phyloP scores from a whole-genome alignment of 1,140 invertebrate genomes.

The Diorhabda elongata region DNA sequence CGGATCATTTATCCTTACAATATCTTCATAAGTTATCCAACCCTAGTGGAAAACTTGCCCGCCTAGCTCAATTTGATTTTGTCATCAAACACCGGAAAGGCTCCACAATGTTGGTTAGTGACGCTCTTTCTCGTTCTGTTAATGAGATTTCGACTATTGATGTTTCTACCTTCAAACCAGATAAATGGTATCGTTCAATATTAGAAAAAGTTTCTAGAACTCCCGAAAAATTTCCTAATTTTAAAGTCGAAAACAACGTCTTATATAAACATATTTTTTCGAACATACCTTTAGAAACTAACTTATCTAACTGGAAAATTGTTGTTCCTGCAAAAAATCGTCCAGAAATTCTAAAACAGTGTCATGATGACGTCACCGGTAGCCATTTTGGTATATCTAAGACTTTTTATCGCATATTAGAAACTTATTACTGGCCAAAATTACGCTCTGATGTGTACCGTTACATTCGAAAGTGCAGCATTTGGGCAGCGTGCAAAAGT shows the following conservation, averaged over 20 bases:
- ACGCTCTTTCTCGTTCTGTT: slow-evolving; percentile 17
- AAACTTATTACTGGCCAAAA: slow-evolving; percentile 16
- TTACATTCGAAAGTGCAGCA: slow-evolving; percentile 1
- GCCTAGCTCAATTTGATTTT: slow-evolving; percentile 41
- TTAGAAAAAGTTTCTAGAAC: slow-evolving; percentile 6
- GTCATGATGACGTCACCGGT: slow-evolving; percentile 14
- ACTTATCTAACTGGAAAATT: slow-evolving; percentile 19
- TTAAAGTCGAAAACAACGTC: slow-evolving; percentile 6
- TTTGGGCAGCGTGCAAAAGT: slow-evolving; percentile 9
- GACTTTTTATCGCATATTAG: slow-evolving; percentile 11
- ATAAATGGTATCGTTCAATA: slow-evolving; percentile 17
- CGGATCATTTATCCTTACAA: slow-evolving; percentile 48
- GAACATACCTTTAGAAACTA: neutral
- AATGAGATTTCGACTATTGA: slow-evolving; percentile 4
- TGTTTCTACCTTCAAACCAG: slow-evolving; percentile 10
- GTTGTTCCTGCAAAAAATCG: slow-evolving; percentile 20
- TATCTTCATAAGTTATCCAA: slow-evolving; percentile 50
- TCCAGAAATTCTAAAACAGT: slow-evolving; percentile 4
- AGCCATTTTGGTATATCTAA: slow-evolving; percentile 19
- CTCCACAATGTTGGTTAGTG: slow-evolving; percentile 7
- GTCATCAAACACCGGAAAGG: slow-evolving; percentile 9
- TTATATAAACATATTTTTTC: slow-evolving; percentile 10
- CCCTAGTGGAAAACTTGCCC: slow-evolving; percentile 43
- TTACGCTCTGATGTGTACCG: slow-evolving; percentile 5
- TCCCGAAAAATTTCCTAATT: slow-evolving; percentile 15